A percentile compares a stretch with the other conserved stretches of the same genome.
These are phyloP conservation scores for Lathronympha strigana DNA, from an alignment of 2,888 invertebrate species.

Conservation along the genomic window DNA sequence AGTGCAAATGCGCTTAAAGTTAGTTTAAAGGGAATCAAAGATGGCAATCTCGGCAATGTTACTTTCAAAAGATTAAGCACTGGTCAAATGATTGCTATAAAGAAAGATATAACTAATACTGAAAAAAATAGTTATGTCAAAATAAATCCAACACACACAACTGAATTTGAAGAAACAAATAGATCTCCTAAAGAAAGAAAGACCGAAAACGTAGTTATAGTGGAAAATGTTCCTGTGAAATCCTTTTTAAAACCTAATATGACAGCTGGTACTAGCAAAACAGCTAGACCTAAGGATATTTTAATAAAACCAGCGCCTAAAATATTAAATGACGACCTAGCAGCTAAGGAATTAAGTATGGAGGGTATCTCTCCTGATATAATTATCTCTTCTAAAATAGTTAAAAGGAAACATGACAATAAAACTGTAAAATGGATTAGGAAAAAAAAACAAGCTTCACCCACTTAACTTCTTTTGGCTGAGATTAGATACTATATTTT, in stretches of 20 bases:
- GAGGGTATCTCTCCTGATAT: neutral
- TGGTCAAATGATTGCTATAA: neutral
- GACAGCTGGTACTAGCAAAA: neutral
- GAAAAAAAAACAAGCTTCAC: neutral
- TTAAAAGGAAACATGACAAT: neutral
- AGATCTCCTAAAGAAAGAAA: constrained; percentile 15
- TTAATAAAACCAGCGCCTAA: neutral
- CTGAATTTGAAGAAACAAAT: neutral
- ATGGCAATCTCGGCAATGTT: neutral
- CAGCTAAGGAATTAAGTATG: neutral
- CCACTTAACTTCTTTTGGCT: too few species aligned
- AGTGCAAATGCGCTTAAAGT: neutral
- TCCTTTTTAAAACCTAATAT: neutral
- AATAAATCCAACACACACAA: neutral
- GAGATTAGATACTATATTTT: too few species aligned
- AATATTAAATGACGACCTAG: neutral
- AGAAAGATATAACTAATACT: too few species aligned
- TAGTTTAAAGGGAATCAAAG: neutral
- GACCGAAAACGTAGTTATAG: constrained; percentile 21
- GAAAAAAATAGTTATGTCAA: neutral
- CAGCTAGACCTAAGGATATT: constrained; percentile 11
- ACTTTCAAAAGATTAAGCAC: neutral
- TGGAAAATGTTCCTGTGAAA: constrained; percentile 14
- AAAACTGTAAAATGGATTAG: neutral
- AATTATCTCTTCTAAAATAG: neutral